Base-by-base conservation (phyloP, 2,113 vertebrate species). In the Agapornis roseicollis region DNA sequence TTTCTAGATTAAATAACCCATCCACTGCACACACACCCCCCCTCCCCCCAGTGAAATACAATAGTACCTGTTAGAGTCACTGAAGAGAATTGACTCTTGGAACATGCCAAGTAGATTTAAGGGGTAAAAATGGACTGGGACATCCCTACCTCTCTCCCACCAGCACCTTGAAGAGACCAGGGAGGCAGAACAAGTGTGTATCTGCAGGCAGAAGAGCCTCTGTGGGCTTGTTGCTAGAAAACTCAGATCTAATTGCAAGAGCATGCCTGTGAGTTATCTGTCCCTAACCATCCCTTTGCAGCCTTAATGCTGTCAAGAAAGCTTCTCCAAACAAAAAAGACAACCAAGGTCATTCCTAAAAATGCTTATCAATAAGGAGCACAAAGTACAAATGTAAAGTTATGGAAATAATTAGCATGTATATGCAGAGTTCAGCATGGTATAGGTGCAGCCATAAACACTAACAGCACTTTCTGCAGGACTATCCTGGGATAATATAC, bases 251-350 rank as follows among this genome's bases (percentile, higher is more conserved):
- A 16, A 84, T 6, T 5, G 4, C 37, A 81, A 58, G 22, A 49
- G 13, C 12, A 23, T 12, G 58, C 11, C 18, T 0, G 0, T 1
- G 3, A 58, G 13, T n/a, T 1, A 2, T 22, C 65, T 65, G n/a
- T 39, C 68, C 5, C 44, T 76, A 60, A 27, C 25, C 17, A 44
- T 17, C 22, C 37, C 37, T 31, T 44, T 1, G 3, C 35, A 79
- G 63, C 25, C 60, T 13, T 80, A 61, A 42, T 11, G 10, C 9
- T 52, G 42, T 49, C 74, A 76, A 39, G 65, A 80, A 19, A 74
- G 19, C 8, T 81, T 70, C 73, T 63, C 12, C 16, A 35, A 88
- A 50, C 13, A 37, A 35, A 71, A n/a, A 77, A 31, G 10, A 35
- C 13, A 33, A 4, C 24, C 49, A 69, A 93, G 23, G n/a, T 49